Percentiles rank a stretch among this genome's conserved stretches.
Evolutionary conservation across 2,113 vertebrate species (phyloP).

Genomic region (Albula goreensis): DNA sequence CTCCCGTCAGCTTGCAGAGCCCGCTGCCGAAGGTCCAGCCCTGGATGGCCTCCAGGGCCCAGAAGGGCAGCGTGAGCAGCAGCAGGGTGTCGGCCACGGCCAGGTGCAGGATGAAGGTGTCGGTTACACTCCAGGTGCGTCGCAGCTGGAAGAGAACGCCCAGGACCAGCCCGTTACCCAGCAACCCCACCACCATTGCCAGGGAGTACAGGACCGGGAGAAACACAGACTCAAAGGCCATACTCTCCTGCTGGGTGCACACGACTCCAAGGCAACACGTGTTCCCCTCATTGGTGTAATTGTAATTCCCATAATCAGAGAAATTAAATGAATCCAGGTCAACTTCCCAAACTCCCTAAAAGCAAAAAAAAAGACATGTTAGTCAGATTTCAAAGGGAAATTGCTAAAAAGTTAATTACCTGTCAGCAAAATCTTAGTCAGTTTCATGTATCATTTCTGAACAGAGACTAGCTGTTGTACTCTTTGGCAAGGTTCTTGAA

Average conservation of each 20-base stretch:
- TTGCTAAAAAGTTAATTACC: neutral
- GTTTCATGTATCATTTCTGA: neutral
- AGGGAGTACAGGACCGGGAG: slow-evolving; percentile 73
- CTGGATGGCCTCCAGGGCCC: slow-evolving; percentile 61
- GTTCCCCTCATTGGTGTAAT: neutral
- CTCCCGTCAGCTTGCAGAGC: slow-evolving; percentile 75
- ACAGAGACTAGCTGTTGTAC: no score
- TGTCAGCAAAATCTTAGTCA: neutral
- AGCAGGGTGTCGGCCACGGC: slow-evolving; percentile 75
- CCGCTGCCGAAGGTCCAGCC: slow-evolving; percentile 74
- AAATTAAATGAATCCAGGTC: neutral
- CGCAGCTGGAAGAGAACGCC: slow-evolving; percentile 67
- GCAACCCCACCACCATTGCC: slow-evolving; percentile 71
- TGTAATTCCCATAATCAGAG: neutral
- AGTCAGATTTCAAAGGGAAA: neutral
- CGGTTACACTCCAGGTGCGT: slow-evolving; percentile 70
- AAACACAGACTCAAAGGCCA: slow-evolving; percentile 67
- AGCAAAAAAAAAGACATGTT: neutral
- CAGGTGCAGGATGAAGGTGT: slow-evolving; percentile 83
- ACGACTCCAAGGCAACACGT: slow-evolving; percentile 37
- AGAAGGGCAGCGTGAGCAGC: slow-evolving; percentile 78
- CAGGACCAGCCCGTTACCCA: slow-evolving; percentile 77
- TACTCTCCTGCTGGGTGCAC: slow-evolving; percentile 49
- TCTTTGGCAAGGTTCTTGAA: no score
- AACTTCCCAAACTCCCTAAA: neutral